Percentiles rank a stretch among this genome's conserved stretches.
phyloP scores from a whole-genome alignment of 2,797 vertebrate species.

The Cichlasoma orientale region DNA sequence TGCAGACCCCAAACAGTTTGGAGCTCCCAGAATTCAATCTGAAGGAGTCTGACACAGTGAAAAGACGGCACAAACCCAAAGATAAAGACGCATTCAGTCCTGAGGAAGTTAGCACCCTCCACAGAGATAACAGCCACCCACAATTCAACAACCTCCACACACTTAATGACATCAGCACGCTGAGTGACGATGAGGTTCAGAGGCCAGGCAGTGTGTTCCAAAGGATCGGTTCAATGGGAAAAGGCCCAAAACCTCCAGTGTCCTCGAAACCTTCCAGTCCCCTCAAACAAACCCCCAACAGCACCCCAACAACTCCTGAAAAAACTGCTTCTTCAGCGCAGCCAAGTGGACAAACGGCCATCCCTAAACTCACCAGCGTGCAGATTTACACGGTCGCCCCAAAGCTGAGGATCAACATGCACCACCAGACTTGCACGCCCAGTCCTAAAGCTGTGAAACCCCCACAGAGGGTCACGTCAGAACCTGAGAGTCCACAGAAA shows the following conservation, averaged over 20 bases:
- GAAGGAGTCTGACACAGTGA: conserved; percentile 94
- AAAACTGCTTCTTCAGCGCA: not conserved
- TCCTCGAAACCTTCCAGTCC: conserved; percentile 71
- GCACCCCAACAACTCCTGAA: conserved; percentile 68
- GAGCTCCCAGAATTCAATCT: conserved; percentile 88
- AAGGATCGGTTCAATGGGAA: conserved; percentile 73
- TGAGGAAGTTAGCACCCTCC: conserved; percentile 68
- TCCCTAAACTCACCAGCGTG: conserved; percentile 61
- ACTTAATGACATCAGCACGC: conserved; percentile 69
- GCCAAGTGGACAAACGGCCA: conserved; percentile 36
- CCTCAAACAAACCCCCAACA: conserved; percentile 44
- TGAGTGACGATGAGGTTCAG: conserved; percentile 67
- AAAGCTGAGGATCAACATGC: conserved; percentile 15
- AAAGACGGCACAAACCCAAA: conserved; percentile 88
- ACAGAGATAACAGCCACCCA: conserved; percentile 62
- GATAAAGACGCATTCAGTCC: conserved; percentile 82
- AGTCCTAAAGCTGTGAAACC: conserved; percentile 19
- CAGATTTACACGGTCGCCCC: conserved; percentile 60
- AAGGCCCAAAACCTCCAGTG: conserved; percentile 66
- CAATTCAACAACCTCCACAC: conserved; percentile 78
- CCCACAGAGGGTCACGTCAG: not conserved
- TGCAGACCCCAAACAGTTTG: conserved; percentile 42
- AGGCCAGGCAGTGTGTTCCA: conserved; percentile 67
- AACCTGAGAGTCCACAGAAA: conserved; percentile 43
- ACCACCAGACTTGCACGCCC: conserved; percentile 8